Base-by-base conservation (phyloP, 35 echinoderm and acorn worm species). In the Apostichopus californicus region DNA sequence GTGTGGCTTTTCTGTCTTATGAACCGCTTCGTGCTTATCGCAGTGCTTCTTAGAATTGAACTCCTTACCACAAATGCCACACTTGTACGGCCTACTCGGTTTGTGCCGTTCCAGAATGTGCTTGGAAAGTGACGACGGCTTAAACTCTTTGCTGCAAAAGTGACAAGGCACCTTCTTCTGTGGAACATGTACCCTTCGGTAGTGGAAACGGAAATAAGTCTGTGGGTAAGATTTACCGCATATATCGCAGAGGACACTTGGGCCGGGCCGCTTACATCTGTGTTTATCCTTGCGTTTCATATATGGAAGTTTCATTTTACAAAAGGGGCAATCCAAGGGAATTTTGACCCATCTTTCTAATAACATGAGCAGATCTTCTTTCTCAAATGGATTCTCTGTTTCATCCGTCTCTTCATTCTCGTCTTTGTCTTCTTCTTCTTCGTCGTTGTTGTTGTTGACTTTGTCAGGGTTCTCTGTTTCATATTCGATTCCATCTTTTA, bases 1-100 rank as follows among this genome's bases (percentile, higher is more conserved):
- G 46, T 83, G 75, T 17, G 95, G 95, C 77, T 93, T 93, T 56
- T 86, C 87, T 20, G 78, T 89, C 14, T 57, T 90, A 80, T 97
- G 93, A 15, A 94, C 71, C 2, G 78, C n/a, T 59, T 78, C 53
- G 61, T 97, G 95, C 54, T 56, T 78, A 1, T 70, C 79, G 3
- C 87, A 73, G 17, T 88, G 61, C 5, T 75, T 71, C 46, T 66
- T 28, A 24, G 26, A n/a, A 59, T 79, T 93, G 22, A 93, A 93
- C 10, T 66, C 55, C 80, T 96, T 96, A 4, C 82, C 81, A 70
- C 95, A 96, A 56, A 91, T 91, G 6, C 79, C 52, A 57, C 95
- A 96, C 56, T 26, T 52, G 78, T 86, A 59, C 14, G 54, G 90
- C 78, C 24, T 77, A 10, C 21, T 57, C 26, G 89, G 72, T 18